A percentile compares a stretch with the other conserved stretches of the same genome.
Conservation (phyloP, 2,797 vertebrate species). For the Cheirogaleus major region DNA sequence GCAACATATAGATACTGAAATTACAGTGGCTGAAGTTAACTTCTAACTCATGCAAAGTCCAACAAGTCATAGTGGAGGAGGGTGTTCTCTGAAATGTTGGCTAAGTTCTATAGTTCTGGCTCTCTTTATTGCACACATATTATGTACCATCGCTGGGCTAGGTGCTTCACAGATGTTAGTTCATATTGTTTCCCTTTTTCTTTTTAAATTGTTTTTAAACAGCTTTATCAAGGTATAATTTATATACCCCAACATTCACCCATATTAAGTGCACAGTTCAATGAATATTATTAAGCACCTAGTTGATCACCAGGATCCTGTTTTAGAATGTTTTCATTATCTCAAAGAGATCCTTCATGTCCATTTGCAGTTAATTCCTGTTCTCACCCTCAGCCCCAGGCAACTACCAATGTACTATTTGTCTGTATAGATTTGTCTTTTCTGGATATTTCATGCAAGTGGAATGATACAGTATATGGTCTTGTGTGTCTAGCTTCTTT, state of each 20-base stretch:
- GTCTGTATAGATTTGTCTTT: not conserved
- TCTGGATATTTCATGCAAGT: not conserved
- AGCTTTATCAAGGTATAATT: not conserved
- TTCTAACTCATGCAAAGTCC: not conserved
- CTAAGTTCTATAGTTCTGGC: not conserved
- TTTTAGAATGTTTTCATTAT: not conserved
- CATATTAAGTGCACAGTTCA: not conserved
- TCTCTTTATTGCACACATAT: not conserved
- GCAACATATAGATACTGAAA: not conserved
- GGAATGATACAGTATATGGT: not conserved
- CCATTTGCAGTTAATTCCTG: not conserved
- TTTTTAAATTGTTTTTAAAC: not conserved
- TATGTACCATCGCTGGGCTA: not conserved
- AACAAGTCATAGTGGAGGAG: not conserved
- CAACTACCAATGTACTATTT: not conserved
- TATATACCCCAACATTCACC: not conserved
- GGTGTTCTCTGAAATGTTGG: not conserved
- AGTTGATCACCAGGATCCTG: not conserved
- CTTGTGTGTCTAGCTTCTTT: not conserved
- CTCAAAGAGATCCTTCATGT: not conserved
- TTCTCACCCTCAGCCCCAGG: not conserved
- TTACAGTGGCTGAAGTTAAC: slow-evolving; percentile 1
- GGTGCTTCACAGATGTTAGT: not conserved
- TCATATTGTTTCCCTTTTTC: not conserved
- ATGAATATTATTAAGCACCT: not conserved